phyloP scores from a whole-genome alignment of 2,113 vertebrate species.

The Trogon melanurus region DNA sequence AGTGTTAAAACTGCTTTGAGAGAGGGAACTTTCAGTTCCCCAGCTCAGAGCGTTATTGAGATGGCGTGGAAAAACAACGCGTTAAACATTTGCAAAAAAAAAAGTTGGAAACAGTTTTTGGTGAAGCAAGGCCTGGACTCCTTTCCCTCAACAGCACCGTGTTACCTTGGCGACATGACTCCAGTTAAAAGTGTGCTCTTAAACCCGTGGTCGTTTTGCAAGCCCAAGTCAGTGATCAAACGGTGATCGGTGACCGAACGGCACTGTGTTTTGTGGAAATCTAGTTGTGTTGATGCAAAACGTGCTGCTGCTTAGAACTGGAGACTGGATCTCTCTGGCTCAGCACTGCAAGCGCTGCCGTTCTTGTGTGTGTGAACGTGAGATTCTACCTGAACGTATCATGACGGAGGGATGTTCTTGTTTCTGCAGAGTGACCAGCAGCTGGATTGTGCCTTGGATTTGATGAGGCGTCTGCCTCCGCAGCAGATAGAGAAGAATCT shows the following conservation, averaged over 20 bases:
- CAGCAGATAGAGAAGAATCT: constrained; percentile 99
- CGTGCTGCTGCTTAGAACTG: neutral
- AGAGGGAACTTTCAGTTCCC: constrained; percentile 22
- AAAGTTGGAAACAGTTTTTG: rapidly evolving
- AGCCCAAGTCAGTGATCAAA: neutral
- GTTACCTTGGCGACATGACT: neutral
- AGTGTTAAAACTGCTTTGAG: neutral
- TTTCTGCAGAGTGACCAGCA: constrained; percentile 91
- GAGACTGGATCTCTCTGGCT: neutral
- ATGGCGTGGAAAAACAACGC: neutral
- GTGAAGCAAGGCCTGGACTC: neutral
- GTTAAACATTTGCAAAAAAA: neutral
- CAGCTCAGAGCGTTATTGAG: neutral
- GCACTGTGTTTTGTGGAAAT: neutral
- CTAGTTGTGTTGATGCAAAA: neutral
- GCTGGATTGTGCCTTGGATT: constrained; percentile 99
- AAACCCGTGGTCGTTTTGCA: neutral
- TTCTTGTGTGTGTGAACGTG: neutral
- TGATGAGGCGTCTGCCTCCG: constrained; percentile 99
- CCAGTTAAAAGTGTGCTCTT: neutral
- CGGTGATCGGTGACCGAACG: rapidly evolving
- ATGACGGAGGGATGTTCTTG: neutral
- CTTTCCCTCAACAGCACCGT: rapidly evolving
- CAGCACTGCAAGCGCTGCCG: neutral
- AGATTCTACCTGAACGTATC: neutral